phyloP scores from a whole-genome alignment of 2,113 vertebrate genomes.

The Smithornis capensis region DNA sequence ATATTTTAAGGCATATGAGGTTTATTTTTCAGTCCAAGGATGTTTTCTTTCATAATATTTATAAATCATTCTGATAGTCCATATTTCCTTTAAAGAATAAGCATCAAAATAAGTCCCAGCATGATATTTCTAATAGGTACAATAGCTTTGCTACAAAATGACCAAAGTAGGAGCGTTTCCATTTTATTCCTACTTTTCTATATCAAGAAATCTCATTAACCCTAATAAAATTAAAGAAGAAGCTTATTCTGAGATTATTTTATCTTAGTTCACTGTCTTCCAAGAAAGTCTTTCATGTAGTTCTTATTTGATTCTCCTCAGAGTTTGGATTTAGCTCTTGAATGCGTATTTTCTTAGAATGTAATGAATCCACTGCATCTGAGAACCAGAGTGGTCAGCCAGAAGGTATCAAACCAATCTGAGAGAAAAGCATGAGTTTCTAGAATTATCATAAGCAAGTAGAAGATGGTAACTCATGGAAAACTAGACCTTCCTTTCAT shows the following conservation, averaged over 20 bases:
- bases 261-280: neutral
- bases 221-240: neutral
- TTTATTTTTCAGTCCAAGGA: neutral
- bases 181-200: neutral
- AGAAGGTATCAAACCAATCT: neutral
- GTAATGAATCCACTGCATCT: neutral
- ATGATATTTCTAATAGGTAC: neutral
- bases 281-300: neutral
- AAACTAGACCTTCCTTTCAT: neutral
- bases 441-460: neutral
- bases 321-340: neutral
- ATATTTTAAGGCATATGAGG: neutral
- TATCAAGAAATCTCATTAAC: neutral
- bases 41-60: neutral
- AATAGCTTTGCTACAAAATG: neutral
- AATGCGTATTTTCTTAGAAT: neutral
- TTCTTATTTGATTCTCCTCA: neutral
- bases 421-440: neutral
- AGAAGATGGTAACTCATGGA: neutral
- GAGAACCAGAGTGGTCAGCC: neutral
- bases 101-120: neutral
- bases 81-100: neutral
- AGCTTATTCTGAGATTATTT: neutral
- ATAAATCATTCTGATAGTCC: neutral
- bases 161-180: neutral